Conservation (phyloP, 2,888 invertebrate species). For the Piscicola geometra region DNA sequence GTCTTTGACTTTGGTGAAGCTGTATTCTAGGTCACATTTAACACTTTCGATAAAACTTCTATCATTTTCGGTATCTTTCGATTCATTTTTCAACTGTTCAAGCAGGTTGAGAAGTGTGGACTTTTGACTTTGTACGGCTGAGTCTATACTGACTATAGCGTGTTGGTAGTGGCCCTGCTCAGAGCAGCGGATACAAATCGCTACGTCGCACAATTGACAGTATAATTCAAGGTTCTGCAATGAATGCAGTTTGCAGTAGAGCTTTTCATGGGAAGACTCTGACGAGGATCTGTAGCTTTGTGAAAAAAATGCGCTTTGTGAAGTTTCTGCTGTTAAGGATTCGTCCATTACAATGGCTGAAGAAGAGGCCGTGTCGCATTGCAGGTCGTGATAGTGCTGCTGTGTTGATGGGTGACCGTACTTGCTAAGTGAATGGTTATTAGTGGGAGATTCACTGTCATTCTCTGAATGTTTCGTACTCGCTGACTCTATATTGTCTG, state of each 20-base stretch:
- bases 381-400: background rate
- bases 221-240: conserved; percentile 4
- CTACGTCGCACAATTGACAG: conserved; percentile 18
- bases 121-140: conserved; percentile 19
- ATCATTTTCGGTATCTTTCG: background rate
- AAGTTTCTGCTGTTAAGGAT: background rate
- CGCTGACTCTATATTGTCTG: background rate
- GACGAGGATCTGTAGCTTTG: conserved; percentile 29
- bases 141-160: conserved; percentile 16
- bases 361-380: conserved; percentile 9
- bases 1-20: background rate
- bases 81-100: background rate
- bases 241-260: conserved; percentile 16
- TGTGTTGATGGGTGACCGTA: background rate
- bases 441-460: background rate
- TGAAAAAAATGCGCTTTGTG: conserved; percentile 21
- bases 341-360: conserved; percentile 14
- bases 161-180: conserved; percentile 13
- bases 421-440: background rate
- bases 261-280: conserved; percentile 16
- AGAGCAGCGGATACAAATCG: conserved; percentile 4
- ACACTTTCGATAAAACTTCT: background rate
- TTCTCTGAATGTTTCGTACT: background rate
- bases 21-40: background rate
- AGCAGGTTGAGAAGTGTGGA: background rate